Base-by-base conservation (phyloP, 2,113 vertebrate species). In the Gadus macrocephalus region DNA sequence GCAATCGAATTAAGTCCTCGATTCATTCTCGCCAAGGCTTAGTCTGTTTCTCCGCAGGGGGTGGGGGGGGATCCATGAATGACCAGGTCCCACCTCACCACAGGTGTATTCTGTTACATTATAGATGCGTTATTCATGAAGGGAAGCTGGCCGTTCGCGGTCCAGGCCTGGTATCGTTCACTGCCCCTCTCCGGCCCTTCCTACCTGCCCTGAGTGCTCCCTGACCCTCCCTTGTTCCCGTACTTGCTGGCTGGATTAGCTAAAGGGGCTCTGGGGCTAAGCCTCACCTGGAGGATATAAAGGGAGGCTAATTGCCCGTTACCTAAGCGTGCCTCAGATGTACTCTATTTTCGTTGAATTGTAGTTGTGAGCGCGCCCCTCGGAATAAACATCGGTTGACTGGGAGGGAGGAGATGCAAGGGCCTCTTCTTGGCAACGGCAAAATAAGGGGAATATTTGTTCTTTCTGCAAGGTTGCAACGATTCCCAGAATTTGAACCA, bases 271-370 rank as follows among this genome's bases (percentile, higher is more conserved):
- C 68, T 62, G 61, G 49, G 69, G 81, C 81, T 84, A 69, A 87
- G 87, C 79, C 66, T 82, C 84, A 83, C 77, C 77, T 84, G 71
- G 53, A 74, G 86, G 86, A 75, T 90, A 85, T 86, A 90, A 90
- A 87, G 81, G 86, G 86, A 81, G 72, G 69, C 77, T 64, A 49
- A 80, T 73, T 78, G 73, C 53, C 38, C 42, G 66, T 91, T 88
- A 74, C 58, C 12, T 84, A 91, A 90, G 72, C 14, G 53, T 7
- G 4, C 67, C 17, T 59, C 35, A 0, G 60, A 19, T 49, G 60
- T 62, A 12, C 19, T 27, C 12, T 25, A 49, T 49, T 62, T 62
- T 19, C 22, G 15, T 62, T 62, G 55, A 58, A 58, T 6, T 58
- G 9, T 49, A 49, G 42, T 49, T 49, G 42, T 12, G 42, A 12